Conservation (phyloP, 2,888 invertebrate species). For the Acanthopleura granulata region DNA sequence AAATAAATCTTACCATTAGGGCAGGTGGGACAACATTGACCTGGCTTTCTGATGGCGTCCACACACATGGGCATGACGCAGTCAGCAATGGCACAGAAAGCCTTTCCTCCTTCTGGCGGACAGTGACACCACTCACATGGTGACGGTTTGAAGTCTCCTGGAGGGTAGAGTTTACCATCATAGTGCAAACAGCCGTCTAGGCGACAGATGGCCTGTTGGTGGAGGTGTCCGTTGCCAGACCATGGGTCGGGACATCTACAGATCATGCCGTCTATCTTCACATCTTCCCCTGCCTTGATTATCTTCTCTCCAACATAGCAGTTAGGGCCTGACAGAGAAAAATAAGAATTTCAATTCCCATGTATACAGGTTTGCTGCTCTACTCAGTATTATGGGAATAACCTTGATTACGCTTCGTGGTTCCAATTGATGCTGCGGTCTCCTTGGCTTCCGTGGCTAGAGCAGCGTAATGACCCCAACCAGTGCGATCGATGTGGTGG, state of each 20-base stretch:
- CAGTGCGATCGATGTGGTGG: too few relatives aligned
- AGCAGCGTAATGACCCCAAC: too few relatives aligned
- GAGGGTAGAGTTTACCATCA: neutral
- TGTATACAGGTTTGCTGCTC: too few relatives aligned
- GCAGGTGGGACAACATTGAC: neutral
- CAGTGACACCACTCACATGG: conserved; percentile 1
- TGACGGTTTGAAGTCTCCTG: neutral
- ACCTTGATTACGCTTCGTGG: too few relatives aligned
- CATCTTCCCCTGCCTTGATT: neutral
- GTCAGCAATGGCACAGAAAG: conserved; percentile 6
- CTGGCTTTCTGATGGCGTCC: neutral
- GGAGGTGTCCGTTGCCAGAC: neutral
- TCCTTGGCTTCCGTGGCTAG: too few relatives aligned
- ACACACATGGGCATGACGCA: conserved; percentile 1
- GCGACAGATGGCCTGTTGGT: neutral
- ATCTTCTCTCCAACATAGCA: neutral
- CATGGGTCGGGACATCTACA: neutral
- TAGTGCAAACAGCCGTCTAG: neutral
- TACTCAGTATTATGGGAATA: too few relatives aligned
- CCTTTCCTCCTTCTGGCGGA: neutral
- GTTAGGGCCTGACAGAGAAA: neutral
- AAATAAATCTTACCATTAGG: conserved; percentile 9
- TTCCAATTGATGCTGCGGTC: too few relatives aligned
- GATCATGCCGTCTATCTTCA: neutral
- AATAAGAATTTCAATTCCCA: too few relatives aligned